These are phyloP conservation scores for Picathartes gymnocephalus DNA, from an alignment of 2,113 vertebrate genomes.

Conservation along the genomic window DNA sequence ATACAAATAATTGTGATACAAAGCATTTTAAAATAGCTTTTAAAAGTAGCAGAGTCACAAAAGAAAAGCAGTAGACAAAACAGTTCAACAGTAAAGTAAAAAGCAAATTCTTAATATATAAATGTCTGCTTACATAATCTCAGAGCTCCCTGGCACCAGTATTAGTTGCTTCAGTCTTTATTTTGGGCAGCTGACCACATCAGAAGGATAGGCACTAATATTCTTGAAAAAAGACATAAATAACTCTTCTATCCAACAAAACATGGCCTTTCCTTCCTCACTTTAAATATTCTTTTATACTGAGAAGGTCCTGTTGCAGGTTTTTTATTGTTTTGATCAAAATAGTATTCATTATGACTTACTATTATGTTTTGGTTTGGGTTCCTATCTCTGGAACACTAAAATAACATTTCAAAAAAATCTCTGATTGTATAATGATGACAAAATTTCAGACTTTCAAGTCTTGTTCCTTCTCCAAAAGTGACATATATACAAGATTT, in stretches of 20 bases:
- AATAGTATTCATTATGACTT: not conserved
- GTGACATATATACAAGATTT: not conserved
- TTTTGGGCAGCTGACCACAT: not conserved
- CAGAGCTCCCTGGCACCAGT: not conserved
- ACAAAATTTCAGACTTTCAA: not conserved
- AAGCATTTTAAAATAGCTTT: not conserved
- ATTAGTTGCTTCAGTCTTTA: not conserved
- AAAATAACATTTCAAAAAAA: not conserved
- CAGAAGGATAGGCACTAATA: not conserved
- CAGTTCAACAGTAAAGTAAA: not conserved
- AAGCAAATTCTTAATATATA: not conserved
- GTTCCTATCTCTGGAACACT: not conserved
- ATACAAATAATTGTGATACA: not conserved
- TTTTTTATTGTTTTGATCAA: not conserved
- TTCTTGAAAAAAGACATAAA: not conserved
- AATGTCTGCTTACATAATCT: not conserved
- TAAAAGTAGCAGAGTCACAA: not conserved
- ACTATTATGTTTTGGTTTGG: not conserved
- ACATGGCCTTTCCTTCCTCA: not conserved
- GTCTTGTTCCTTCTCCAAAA: not conserved
- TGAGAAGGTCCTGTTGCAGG: not conserved
- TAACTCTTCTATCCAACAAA: not conserved
- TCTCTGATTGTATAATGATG: not conserved
- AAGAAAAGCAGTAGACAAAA: not conserved
- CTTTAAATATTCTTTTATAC: not conserved